Conservation (phyloP, 2,113 vertebrate genomes). For the Microtus montanus region DNA sequence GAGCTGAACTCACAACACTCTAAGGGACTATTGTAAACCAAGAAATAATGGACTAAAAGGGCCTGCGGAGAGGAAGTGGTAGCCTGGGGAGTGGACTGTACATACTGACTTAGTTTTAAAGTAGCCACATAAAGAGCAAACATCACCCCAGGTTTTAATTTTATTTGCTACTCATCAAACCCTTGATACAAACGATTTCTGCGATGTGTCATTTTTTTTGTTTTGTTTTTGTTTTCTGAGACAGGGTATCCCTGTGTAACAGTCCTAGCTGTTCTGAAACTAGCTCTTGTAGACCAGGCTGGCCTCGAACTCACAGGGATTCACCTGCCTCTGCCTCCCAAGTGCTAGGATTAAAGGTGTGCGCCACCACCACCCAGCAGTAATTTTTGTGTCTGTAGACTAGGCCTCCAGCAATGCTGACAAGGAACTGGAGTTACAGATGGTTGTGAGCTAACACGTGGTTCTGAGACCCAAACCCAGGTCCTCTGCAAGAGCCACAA, state of each 20-base stretch:
- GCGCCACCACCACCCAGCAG: too few species aligned
- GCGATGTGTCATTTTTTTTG: too few species aligned
- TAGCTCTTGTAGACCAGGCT: too few species aligned
- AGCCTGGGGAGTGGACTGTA: background rate
- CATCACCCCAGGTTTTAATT: background rate
- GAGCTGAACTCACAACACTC: background rate
- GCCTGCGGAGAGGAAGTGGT: background rate
- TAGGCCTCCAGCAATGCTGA: background rate
- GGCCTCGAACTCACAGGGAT: too few species aligned
- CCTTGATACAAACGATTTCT: background rate
- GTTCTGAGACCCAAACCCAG: background rate
- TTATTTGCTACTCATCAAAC: background rate
- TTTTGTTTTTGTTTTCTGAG: too few species aligned
- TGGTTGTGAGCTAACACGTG: background rate
- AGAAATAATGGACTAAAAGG: background rate
- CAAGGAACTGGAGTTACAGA: background rate
- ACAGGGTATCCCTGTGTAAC: too few species aligned
- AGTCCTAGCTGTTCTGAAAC: too few species aligned
- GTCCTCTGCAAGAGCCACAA: background rate
- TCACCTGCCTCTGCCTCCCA: too few species aligned
- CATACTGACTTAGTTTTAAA: background rate
- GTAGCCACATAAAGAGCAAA: background rate
- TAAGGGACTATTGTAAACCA: background rate
- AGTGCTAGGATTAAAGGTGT: too few species aligned
- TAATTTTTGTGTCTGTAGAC: background rate